A percentile compares a stretch with the other conserved stretches of the same genome.
phyloP scores from a whole-genome alignment of 2,797 vertebrate species.

The Hephaestus fuliginosus region DNA sequence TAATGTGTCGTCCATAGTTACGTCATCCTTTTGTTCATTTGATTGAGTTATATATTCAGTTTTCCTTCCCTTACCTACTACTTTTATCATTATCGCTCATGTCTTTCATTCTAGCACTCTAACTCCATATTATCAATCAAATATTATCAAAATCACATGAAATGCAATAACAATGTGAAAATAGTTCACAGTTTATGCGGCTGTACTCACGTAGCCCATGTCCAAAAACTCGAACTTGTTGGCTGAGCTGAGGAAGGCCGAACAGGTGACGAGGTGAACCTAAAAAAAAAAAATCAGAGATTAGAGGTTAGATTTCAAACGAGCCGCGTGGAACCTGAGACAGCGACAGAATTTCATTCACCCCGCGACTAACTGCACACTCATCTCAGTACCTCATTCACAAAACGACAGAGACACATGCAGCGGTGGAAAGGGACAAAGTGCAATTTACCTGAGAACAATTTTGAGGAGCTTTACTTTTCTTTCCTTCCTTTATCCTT shows the following conservation, averaged over 20 bases:
- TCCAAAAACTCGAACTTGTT: constrained; percentile 95
- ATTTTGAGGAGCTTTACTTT: not conserved
- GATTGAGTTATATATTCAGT: not conserved
- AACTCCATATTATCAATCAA: not conserved
- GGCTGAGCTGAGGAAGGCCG: constrained; percentile 92
- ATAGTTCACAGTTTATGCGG: not conserved
- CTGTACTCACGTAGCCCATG: constrained; percentile 93
- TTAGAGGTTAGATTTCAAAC: constrained; percentile 18
- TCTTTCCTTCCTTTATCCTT: not conserved
- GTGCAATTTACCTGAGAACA: not conserved
- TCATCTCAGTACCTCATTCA: not conserved
- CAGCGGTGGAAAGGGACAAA: too few relatives aligned
- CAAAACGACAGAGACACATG: not conserved
- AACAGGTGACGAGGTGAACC: constrained; percentile 94
- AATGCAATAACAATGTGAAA: not conserved
- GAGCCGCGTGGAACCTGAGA: not conserved
- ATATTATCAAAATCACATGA: not conserved
- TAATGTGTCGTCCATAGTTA: not conserved
- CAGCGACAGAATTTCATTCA: not conserved
- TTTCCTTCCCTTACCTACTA: not conserved
- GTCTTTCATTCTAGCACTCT: not conserved
- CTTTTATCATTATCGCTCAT: not conserved
- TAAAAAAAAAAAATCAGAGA: constrained; percentile 57
- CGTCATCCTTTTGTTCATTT: not conserved
- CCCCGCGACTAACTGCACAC: not conserved